phyloP scores from a whole-genome alignment of 2,888 invertebrate species.

The Drosophila suboccidentalis region DNA sequence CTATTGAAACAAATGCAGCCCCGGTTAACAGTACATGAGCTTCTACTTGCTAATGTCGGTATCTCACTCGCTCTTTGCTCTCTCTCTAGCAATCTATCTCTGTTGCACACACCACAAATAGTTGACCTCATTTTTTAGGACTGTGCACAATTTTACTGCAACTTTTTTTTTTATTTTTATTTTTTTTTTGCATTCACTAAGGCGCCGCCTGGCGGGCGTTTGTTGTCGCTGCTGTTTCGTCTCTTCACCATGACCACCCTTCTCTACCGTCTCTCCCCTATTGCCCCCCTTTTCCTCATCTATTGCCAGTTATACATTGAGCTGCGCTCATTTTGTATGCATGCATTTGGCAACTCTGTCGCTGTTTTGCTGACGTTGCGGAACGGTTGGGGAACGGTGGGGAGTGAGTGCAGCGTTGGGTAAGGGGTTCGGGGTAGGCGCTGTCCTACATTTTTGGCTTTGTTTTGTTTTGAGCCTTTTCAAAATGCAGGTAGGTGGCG shows the following conservation, averaged over 20 bases:
- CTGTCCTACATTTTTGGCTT: slow-evolving; percentile 72
- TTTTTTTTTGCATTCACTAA: slow-evolving; percentile 54
- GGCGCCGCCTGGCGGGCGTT: slow-evolving; percentile 75
- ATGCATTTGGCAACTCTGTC: slow-evolving; percentile 80
- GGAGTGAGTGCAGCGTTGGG: not conserved
- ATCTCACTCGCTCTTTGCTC: slow-evolving; percentile 11
- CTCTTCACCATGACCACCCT: not conserved
- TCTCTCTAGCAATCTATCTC: slow-evolving; percentile 13
- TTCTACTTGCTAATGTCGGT: slow-evolving; percentile 10
- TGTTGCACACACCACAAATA: slow-evolving; percentile 62
- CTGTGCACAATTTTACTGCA: slow-evolving; percentile 76
- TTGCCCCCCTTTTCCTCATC: slow-evolving; percentile 14
- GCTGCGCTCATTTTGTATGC: slow-evolving; percentile 75
- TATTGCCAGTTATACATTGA: slow-evolving; percentile 34
- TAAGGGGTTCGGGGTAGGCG: not conserved
- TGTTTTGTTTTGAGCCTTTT: slow-evolving; percentile 55
- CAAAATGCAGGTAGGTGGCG: slow-evolving; percentile 60
- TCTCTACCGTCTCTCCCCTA: not conserved
- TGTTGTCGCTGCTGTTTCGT: slow-evolving; percentile 29
- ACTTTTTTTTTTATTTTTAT: slow-evolving; percentile 54
- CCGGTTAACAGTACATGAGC: slow-evolving; percentile 28
- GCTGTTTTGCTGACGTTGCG: slow-evolving; percentile 60
- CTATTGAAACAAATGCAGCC: slow-evolving; percentile 74
- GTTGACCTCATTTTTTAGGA: slow-evolving; percentile 80
- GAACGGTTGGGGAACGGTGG: slow-evolving; percentile 5